Base-by-base conservation (phyloP, 2,888 invertebrate species). In the Cheilosia vulpina region DNA sequence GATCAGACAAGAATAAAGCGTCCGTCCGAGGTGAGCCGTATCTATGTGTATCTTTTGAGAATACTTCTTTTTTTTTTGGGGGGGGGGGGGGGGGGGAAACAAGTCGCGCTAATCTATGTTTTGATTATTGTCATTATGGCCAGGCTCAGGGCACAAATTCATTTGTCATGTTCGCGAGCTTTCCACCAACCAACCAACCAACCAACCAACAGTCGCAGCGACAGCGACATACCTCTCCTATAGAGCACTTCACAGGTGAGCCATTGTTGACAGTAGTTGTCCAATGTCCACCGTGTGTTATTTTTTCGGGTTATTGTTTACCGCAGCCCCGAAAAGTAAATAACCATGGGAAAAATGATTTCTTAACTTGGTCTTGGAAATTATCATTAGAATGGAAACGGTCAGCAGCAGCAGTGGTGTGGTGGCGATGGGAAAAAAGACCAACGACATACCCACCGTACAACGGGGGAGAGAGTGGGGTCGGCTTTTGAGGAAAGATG, bases 221-320 rank as follows among this genome's bases (percentile, higher is more conserved):
- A 38, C 38, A 38, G 13, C 34, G 34, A 34, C 11, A 47, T n/a
- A 31, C 34, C 34, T 58, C 41, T 7, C 77, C 50, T 19, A 24
- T 5, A 45, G 55, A 77, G 57, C 76, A 85, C 76, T 77, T 81
- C 81, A 77, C 77, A 85, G 85, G 85, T 85, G 77, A 85, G 57
- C 85, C 85, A 77, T 85, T 85, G 85, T 85, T 81, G 85, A 85
- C 85, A 85, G 85, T 80, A 84, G 84, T 85, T 85, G 81, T 85
- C 85, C 85, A 85, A 76, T 85, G 85, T 85, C 85, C 85, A 85
- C 85, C 50, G 71, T 79, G 71, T 79, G 79, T 79, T 72, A 66
- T 79, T 79, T 79, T 38, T 47, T 79, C 72, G 76, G 71, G 77
- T 85, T 85, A 77, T 77, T 85, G 85, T 85, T 85, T 85, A 81